Base-by-base conservation (phyloP, 1,140 invertebrate genomes). In the Wiebesia pumilae region DNA sequence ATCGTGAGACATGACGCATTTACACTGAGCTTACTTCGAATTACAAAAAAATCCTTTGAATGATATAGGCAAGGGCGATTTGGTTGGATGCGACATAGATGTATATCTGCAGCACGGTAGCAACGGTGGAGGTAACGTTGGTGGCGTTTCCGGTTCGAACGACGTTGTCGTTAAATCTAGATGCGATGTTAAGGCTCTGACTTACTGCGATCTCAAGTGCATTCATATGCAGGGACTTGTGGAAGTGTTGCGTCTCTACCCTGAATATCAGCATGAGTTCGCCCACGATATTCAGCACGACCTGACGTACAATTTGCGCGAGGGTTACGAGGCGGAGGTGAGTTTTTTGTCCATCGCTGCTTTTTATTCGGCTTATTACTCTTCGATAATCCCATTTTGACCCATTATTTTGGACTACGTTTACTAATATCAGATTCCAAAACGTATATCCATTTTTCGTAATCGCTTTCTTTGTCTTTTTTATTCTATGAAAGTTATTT, bases 131-230 rank as follows among this genome's bases (percentile, higher is more conserved):
- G 88, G 91, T 91, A 87, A 91, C 89, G 93, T 94, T 43, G 93
- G 92, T 73, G 93, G 94, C 89, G 91, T 90, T 88, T 90, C 91
- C 47, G 93, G 94, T 84, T 92, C 94, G 89, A 90, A 94, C 3
- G 97, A 98, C 90, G 96, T 97, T 1, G 95, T 99, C 12, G 96
- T 98, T 16, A 98, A 98, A 92, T 98, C 98, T 12, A 98, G 97
- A 91, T 98, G 97, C 93, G 98, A 99, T 91, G 98, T 99, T 27
- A 97, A 97, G 94, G 98, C 98, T 35, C 95, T 99, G 40, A 99
- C 98, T 38, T 99, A 99, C 93, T 99, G 98, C 93, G 98, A 99
- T 94, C 94, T 99, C 43, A 99, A 99, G 93, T 98, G 97, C 93
- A 97, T 99, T 87, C 96, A 98, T 93, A 97, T 98, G 94, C 95